A percentile compares a stretch with the other conserved stretches of the same genome.
phyloP scores from a whole-genome alignment of 2,797 vertebrate species.

The Tolypeutes matacus region DNA sequence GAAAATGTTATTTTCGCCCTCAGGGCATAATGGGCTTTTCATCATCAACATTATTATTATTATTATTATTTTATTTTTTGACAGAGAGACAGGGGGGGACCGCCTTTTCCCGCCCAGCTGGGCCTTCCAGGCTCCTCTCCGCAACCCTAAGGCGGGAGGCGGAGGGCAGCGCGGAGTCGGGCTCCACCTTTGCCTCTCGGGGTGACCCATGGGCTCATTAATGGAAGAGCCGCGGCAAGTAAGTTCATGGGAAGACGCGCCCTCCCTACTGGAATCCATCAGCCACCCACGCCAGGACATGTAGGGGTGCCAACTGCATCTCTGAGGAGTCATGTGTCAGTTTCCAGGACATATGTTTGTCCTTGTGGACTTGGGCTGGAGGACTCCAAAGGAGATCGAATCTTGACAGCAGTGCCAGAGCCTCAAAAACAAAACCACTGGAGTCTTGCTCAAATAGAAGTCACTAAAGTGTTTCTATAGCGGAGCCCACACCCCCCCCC shows the following conservation, averaged over 20 bases:
- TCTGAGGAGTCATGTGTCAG: conserved; percentile 47
- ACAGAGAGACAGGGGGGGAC: conserved; percentile 81
- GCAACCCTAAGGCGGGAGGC: conserved; percentile 64
- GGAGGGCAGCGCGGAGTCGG: neutral
- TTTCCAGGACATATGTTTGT: conserved; percentile 64
- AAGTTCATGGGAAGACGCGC: conserved; percentile 72
- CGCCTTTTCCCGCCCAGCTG: conserved; percentile 75
- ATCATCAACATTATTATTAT: conserved; percentile 80
- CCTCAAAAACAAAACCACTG: neutral
- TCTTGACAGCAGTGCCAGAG: conserved; percentile 1
- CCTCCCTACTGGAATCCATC: conserved; percentile 73
- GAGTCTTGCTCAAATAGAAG: neutral
- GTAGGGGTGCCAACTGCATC: conserved; percentile 20
- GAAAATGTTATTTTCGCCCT: conserved; percentile 81
- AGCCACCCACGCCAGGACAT: neutral
- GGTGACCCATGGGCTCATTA: conserved; percentile 75
- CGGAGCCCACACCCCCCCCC: no score
- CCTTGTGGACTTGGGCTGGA: conserved; percentile 70
- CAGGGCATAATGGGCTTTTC: conserved; percentile 82
- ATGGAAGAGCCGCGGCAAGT: conserved; percentile 63
- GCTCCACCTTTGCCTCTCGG: conserved; percentile 55
- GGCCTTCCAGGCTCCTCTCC: conserved; percentile 64
- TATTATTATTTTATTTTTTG: conserved; percentile 85
- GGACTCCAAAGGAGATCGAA: conserved; percentile 28
- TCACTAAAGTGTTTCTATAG: neutral